Evolutionary conservation across 1,140 invertebrate genomes (phyloP).

Genomic region (Habropoda laboriosa): DNA sequence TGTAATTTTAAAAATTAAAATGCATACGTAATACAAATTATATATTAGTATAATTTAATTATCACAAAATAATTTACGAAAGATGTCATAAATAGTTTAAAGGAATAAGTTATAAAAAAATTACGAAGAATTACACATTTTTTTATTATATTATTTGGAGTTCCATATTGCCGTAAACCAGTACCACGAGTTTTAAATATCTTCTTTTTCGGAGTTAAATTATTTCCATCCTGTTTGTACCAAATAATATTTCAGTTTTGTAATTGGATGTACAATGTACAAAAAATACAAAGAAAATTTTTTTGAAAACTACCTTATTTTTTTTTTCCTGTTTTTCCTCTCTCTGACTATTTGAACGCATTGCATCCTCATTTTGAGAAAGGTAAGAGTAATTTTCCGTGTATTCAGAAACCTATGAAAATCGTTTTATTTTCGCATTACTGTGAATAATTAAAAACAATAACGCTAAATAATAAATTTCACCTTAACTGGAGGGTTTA

Average conservation of each 20-base stretch:
- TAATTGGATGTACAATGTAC: neutral
- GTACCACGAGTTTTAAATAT: constrained; percentile 32
- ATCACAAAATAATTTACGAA: neutral
- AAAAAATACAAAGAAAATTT: neutral
- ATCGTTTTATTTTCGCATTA: neutral
- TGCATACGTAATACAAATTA: neutral
- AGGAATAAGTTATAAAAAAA: neutral
- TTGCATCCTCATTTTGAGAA: neutral
- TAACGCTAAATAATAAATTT: neutral
- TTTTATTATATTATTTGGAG: neutral
- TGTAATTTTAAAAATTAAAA: neutral
- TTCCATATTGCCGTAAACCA: constrained; percentile 14
- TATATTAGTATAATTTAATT: neutral
- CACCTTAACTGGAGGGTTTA: neutral
- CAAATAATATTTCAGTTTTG: neutral
- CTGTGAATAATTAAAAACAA: too few relatives aligned
- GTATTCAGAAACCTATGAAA: neutral
- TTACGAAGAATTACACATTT: neutral
- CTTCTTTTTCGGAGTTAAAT: neutral
- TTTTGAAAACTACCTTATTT: constrained; percentile 13
- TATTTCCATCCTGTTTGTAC: neutral
- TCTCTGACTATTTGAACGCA: neutral
- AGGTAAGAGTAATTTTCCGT: neutral
- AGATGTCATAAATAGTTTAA: neutral
- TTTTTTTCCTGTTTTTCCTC: neutral